Evolutionary conservation across 2,113 vertebrate species (phyloP).

Genomic region (Bufo bufo): DNA sequence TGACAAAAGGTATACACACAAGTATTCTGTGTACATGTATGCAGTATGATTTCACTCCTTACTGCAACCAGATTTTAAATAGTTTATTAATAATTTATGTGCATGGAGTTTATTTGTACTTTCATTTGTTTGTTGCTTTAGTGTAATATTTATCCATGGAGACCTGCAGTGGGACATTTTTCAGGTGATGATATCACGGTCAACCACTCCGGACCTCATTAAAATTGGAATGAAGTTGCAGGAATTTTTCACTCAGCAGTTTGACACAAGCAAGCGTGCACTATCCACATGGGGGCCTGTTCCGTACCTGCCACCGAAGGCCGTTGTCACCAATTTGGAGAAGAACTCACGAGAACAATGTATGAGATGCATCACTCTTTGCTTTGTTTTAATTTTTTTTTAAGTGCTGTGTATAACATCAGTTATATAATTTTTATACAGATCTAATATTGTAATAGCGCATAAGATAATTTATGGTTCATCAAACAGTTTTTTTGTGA

Average conservation of each 20-base stretch:
- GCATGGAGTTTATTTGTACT: not conserved
- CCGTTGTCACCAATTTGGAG: conserved; percentile 80
- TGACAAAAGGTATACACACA: conserved; percentile 88
- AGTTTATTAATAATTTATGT: not conserved
- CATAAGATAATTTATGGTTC: too few relatives aligned
- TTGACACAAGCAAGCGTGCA: conserved; percentile 97
- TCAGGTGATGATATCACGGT: conserved; percentile 99
- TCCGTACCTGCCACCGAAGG: conserved; percentile 91
- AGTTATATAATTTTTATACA: too few relatives aligned
- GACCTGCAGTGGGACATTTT: conserved; percentile 99
- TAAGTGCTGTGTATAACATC: too few relatives aligned
- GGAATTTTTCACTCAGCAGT: conserved; percentile 99
- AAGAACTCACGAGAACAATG: conserved; percentile 86
- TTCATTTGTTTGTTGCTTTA: conserved; percentile 64
- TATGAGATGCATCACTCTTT: conserved; percentile 67
- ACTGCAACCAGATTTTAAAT: not conserved
- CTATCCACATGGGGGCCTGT: conserved; percentile 97
- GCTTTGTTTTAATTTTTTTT: not conserved
- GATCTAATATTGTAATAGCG: too few relatives aligned
- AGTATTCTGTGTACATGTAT: not conserved
- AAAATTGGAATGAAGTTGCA: conserved; percentile 99
- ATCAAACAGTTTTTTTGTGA: too few relatives aligned
- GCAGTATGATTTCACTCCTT: too few relatives aligned
- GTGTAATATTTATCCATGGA: conserved; percentile 96
- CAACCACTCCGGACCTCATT: conserved; percentile 96